Percentiles rank a stretch among this genome's conserved stretches.
phyloP scores from a whole-genome alignment of 2,113 vertebrate genomes.

The Dryoscopus gambensis region DNA sequence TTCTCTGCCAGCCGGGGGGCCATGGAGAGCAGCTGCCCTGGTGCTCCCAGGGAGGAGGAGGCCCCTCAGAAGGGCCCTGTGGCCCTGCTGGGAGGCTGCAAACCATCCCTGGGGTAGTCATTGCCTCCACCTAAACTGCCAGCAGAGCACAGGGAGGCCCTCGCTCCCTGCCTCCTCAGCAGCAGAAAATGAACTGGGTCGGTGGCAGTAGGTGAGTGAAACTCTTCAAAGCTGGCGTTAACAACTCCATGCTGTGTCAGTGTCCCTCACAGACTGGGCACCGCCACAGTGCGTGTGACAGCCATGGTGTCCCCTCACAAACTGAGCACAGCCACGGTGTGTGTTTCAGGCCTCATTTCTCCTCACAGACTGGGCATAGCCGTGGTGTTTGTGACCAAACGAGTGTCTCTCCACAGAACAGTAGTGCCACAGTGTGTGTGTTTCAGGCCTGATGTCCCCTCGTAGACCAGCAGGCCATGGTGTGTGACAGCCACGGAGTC shows the following conservation, averaged over 20 bases:
- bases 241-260: neutral
- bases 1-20: neutral
- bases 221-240: neutral
- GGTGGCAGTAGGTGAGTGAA: slow-evolving; percentile 82
- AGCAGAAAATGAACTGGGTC: slow-evolving; percentile 83
- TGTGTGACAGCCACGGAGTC: rapidly evolving
- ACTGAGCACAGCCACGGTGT: rapidly evolving
- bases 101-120: neutral
- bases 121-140: too few species aligned
- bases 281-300: rapidly evolving
- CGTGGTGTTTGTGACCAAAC: rapidly evolving
- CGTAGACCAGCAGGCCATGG: neutral
- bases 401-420: rapidly evolving
- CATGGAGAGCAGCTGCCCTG: neutral
- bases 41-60: neutral
- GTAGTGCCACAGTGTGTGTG: too few species aligned
- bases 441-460: neutral
- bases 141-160: rapidly evolving
- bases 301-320: neutral
- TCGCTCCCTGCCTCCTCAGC: neutral
- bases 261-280: neutral
- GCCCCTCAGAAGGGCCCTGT: neutral
- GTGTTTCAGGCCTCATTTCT: neutral
- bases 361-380: neutral
- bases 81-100: neutral